Evolutionary conservation across 2,113 vertebrate species (phyloP), one percentile per base, ranked within the genome.

Genomic region (Montifringilla adamsi): DNA sequence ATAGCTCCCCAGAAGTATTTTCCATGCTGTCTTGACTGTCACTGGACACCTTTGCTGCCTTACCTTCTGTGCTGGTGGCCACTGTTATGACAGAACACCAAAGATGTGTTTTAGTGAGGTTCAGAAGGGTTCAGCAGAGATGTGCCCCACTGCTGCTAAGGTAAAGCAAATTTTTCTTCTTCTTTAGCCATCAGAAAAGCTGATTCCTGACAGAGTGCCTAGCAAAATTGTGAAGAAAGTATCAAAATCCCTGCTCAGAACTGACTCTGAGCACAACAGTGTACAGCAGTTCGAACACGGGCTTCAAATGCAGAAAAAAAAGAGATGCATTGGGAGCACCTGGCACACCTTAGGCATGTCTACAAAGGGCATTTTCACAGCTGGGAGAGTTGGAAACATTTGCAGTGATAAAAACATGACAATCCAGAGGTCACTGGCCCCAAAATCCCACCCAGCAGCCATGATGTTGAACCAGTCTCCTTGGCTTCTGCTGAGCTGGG

Each of bases 211-310:
- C 11, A 24, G 18, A 67, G 63, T 52, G 21, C 18, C 18, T 56
- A 11, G 16, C 6, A 76, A 39, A 35, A 19, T 41, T 31, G 24
- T 52, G 41, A 68, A 58, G 28, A 76, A 83, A 73, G 11, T 8
- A 39, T 5, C 4, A 60, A 74, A 74, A 44, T 43, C 15, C 15
- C 20, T 55, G 15, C 17, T 68, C 16, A 44, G 35, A 35, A 2
- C 1, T 63, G n/a, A 2, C 21, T 37, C 49, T 39, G 16, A 73
- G 53, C 11, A 75, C 27, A 82, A 41, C 5, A n/a, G 17, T 0
- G 2, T 37, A 77, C 0, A 1, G 31, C 35, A 55, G 27, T 44
- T 13, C 35, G 52, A 86, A 56, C 13, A 30, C 0, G 1, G 44
- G 8, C 14, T 66, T 28, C 10, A 78, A 77, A 53, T 30, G 22